Base-by-base conservation (phyloP, 2,888 invertebrate genomes). In the Xylota segnis region DNA sequence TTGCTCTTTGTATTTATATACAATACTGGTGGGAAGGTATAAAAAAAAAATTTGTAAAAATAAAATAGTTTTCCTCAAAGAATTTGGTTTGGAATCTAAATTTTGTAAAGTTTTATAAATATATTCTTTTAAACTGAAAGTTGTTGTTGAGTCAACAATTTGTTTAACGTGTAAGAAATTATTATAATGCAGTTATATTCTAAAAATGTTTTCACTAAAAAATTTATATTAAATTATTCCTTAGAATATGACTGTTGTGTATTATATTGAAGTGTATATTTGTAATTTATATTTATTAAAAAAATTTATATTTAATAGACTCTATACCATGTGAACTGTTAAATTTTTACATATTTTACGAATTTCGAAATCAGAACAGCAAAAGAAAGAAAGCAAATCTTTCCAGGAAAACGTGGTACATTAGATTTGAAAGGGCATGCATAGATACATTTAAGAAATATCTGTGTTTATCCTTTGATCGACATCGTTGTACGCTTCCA, bases 41-140 rank as follows among this genome's bases (percentile, higher is more conserved):
- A 9, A 37, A 34, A 14, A 14, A 40, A 4, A 56, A 43, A 23
- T 40, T 18, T 12, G 58, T 14, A 37, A 61, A 87, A 37, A 52
- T 16, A 52, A 14, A 9, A 4, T 29, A 3, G 5, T 14, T 37
- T 40, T 47, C 14, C 27, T 40, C 16, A 43, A 88, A 88, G 89
- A 90, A 88, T 87, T 88, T 90, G 90, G 90, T 90, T 90, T 90
- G 90, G 89, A 89, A 59, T 76, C 56, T 52, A 76, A 65, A 76
- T 76, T 82, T 52, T 16, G 2, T 71, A 50, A 76, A 76, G 61
- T 59, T 52, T 32, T 37, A n/a, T 12, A 83, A 61, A 29, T 43
- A 59, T 32, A 37, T 59, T 40, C n/a, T 65, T 52, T 52, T 12
- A 34, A 40, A 66, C 37, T 50, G 58, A 40, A 54, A 12, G 71